Evolutionary conservation across 2,888 invertebrate species (phyloP).

Genomic region (Caradrina kadenii): DNA sequence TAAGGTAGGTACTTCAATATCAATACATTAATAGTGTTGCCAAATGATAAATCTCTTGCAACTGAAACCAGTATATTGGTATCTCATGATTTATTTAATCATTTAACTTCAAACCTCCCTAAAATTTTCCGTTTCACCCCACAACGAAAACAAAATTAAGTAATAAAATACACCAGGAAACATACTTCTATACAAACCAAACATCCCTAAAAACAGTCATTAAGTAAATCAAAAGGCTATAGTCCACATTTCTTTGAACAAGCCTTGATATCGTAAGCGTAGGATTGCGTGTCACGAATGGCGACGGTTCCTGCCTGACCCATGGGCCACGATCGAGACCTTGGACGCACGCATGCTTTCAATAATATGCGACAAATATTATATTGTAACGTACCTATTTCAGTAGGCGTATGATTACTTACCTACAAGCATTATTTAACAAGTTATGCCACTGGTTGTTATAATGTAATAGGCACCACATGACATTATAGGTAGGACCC

Average conservation of each 20-base stretch:
- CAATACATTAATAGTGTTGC: background rate
- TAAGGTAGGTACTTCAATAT: background rate
- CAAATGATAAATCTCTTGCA: background rate
- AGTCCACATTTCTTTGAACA: slow-evolving; percentile 28
- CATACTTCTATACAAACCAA: slow-evolving; percentile 3
- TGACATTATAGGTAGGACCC: background rate
- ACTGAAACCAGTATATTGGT: background rate
- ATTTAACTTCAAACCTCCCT: background rate
- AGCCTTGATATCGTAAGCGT: slow-evolving; percentile 44
- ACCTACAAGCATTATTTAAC: background rate
- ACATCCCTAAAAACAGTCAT: slow-evolving; percentile 20
- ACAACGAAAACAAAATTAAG: slow-evolving; percentile 11
- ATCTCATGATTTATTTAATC: no score
- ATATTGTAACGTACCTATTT: background rate
- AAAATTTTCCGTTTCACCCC: background rate
- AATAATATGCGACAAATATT: slow-evolving; percentile 34
- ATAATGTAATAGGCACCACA: background rate
- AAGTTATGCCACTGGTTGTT: background rate
- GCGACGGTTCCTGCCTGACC: slow-evolving; percentile 32
- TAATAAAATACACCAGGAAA: slow-evolving; percentile 11
- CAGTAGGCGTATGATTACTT: background rate
- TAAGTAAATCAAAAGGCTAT: slow-evolving; percentile 40
- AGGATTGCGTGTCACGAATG: slow-evolving; percentile 54
- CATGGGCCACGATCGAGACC: slow-evolving; percentile 39
- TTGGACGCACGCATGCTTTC: slow-evolving; percentile 44